Conservation (phyloP, 2,888 invertebrate species). For the Dynastes grantii region DNA sequence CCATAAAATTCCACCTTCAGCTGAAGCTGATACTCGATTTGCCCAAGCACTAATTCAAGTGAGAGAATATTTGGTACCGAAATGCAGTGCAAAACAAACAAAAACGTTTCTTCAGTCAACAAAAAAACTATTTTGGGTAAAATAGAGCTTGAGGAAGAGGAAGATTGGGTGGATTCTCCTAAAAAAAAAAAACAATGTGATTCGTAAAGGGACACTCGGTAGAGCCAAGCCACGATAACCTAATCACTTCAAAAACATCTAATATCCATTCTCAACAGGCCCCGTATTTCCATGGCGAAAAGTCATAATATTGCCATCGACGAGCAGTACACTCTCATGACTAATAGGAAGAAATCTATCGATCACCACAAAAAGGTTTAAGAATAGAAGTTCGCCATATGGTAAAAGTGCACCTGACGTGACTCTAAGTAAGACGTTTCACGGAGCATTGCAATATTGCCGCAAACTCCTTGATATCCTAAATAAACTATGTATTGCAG, state of each 20-base stretch:
- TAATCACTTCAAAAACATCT: conserved; percentile 24
- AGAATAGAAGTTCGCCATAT: neutral
- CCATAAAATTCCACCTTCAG: conserved; percentile 13
- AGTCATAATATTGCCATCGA: neutral
- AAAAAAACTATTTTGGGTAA: conserved; percentile 21
- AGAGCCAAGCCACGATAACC: conserved; percentile 11
- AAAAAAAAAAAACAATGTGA: neutral
- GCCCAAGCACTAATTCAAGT: conserved; percentile 13
- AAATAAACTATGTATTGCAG: too few species aligned
- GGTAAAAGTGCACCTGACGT: conserved; percentile 18
- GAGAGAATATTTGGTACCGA: conserved; percentile 24
- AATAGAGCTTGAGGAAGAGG: neutral
- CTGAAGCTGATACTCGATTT: conserved; percentile 28
- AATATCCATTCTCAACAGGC: conserved; percentile 29
- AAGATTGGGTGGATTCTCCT: conserved; percentile 9
- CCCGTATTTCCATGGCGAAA: conserved; percentile 26
- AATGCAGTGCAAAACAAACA: neutral
- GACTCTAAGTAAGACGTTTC: too few species aligned
- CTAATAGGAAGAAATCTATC: conserved; percentile 25
- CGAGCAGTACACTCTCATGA: neutral
- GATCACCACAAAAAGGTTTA: conserved; percentile 16
- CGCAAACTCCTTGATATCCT: too few species aligned
- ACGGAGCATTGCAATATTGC: too few species aligned
- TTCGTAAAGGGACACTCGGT: neutral
- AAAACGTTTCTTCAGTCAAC: neutral